phyloP scores from a whole-genome alignment of 2,113 vertebrate species.

The Acanthisitta chloris region DNA sequence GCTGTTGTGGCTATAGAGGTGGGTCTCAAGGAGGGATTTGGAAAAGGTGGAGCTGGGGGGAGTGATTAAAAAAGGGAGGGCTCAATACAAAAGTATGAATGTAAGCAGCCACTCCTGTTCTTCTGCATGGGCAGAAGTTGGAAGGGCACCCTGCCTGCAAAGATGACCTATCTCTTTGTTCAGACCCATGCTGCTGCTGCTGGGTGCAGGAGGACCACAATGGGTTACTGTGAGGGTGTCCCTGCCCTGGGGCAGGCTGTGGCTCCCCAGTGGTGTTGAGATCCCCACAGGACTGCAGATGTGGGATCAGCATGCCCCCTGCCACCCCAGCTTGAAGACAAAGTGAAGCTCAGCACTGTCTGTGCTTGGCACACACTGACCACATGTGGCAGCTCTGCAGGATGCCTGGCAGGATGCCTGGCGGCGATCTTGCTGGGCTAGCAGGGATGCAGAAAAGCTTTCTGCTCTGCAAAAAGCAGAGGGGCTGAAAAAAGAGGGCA shows the following conservation, averaged over 20 bases:
- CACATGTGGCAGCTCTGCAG: fast-evolving
- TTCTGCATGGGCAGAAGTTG: neutral
- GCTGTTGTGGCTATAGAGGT: neutral
- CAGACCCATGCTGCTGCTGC: neutral
- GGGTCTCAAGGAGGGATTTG: neutral
- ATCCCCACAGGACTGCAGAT: neutral
- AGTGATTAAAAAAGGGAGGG: neutral
- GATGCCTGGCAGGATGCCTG: neutral
- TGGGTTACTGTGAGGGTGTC: neutral
- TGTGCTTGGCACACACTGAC: neutral
- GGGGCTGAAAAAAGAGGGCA: neutral
- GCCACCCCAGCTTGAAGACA: neutral
- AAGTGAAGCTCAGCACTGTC: neutral
- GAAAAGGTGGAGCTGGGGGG: neutral
- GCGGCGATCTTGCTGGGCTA: neutral
- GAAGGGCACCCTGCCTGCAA: neutral
- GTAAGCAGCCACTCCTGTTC: fast-evolving
- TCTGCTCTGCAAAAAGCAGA: neutral
- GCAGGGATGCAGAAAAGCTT: neutral
- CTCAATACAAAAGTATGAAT: neutral
- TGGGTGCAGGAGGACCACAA: fast-evolving
- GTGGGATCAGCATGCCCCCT: fast-evolving
- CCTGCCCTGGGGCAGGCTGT: neutral
- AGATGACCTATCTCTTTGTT: neutral
- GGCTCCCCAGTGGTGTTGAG: neutral